Percentiles rank a stretch among this genome's conserved stretches.
Evolutionary conservation across 2,797 vertebrate genomes (phyloP).

Genomic region (Megaceryle alcyon): DNA sequence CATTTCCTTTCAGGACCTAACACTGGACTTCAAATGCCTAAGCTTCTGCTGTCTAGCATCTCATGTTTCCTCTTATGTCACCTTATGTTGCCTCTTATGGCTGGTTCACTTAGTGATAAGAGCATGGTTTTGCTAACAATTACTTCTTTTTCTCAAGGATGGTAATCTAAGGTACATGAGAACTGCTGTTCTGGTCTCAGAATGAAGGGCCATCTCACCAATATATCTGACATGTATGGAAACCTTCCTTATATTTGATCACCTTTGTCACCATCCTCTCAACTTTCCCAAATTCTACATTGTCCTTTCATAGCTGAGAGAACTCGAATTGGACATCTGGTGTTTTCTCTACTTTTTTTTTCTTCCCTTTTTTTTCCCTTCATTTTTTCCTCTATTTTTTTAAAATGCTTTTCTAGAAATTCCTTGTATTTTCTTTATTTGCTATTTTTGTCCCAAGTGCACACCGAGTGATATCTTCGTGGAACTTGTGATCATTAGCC

Average conservation of each 20-base stretch:
- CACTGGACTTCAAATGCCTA: background rate
- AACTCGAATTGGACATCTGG: background rate
- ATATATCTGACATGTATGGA: background rate
- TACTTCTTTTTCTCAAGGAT: background rate
- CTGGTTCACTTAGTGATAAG: background rate
- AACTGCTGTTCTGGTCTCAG: background rate
- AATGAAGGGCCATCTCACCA: background rate
- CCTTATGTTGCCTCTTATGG: background rate
- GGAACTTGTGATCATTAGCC: background rate
- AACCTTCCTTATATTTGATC: background rate
- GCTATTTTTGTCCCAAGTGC: background rate
- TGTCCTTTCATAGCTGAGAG: background rate
- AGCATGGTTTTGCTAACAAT: background rate
- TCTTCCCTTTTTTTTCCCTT: fast-evolving
- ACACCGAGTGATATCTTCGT: background rate
- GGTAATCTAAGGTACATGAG: background rate
- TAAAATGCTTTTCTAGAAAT: background rate
- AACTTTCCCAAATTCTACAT: background rate
- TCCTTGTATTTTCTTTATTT: background rate
- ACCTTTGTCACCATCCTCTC: background rate
- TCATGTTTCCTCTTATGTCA: background rate
- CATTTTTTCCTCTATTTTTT: background rate
- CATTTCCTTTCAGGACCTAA: background rate
- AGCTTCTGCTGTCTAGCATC: background rate
- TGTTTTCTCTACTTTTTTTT: background rate